Conservation (phyloP, 2,888 invertebrate species). For the Drosophila merina region DNA sequence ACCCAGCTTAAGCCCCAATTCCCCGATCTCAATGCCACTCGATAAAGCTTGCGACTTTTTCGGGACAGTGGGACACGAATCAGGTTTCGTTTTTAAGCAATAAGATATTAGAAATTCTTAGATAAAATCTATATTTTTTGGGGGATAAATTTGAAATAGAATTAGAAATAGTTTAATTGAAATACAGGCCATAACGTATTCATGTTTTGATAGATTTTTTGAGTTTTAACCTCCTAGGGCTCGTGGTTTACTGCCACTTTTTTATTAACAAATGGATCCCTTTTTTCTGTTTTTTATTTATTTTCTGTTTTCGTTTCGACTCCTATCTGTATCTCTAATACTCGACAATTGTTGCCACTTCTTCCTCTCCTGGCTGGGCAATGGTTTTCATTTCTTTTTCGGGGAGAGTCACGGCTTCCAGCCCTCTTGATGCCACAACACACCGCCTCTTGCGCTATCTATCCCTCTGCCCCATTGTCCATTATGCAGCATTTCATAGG, state of each 20-base stretch:
- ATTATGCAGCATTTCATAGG: conserved; percentile 76
- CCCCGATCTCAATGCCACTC: conserved; percentile 64
- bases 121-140: too few species aligned
- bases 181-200: too few species aligned
- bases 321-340: conserved; percentile 74
- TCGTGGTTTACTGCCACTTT: conserved; percentile 51
- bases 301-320: conserved; percentile 37
- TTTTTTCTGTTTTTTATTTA: conserved; percentile 60
- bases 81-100: not conserved
- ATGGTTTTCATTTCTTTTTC: conserved; percentile 50
- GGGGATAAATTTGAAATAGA: too few species aligned
- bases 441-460: not conserved
- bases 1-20: conserved; percentile 47
- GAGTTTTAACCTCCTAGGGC: conserved; percentile 5
- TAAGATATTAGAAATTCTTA: not conserved
- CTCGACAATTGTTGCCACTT: conserved; percentile 77
- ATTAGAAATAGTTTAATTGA: too few species aligned
- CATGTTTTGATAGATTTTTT: too few species aligned
- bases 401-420: conserved; percentile 61
- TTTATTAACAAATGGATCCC: conserved; percentile 74
- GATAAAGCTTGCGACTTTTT: conserved; percentile 36
- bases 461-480: conserved; percentile 53
- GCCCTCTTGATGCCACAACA: conserved; percentile 1
- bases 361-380: conserved; percentile 69
- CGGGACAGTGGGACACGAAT: conserved; percentile 13